A percentile compares a stretch with the other conserved stretches of the same genome.
These are phyloP conservation scores for Pseudonaja textilis DNA, from an alignment of 2,113 vertebrate genomes.

Conservation along the genomic window DNA sequence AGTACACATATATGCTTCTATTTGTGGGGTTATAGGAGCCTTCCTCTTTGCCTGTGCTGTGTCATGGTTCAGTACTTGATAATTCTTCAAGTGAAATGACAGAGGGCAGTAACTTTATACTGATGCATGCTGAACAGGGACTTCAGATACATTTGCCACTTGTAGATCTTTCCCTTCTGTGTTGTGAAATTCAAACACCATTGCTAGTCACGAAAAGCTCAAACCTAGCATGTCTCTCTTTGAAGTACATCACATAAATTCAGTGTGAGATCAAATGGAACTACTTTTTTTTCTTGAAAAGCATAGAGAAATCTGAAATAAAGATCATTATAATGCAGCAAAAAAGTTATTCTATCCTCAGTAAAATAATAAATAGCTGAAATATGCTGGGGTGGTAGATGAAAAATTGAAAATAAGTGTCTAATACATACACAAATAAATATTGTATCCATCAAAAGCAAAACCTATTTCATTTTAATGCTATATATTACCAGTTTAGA, in stretches of 20 bases:
- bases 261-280: conserved; percentile 13
- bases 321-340: neutral
- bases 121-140: neutral
- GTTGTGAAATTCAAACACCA: conserved; percentile 17
- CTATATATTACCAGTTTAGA: neutral
- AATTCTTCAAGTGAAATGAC: neutral
- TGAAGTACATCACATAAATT: conserved; percentile 28
- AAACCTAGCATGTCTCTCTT: conserved; percentile 2
- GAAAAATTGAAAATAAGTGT: neutral
- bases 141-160: neutral
- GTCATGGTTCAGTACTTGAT: neutral
- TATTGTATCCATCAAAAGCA: neutral
- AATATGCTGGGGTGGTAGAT: neutral
- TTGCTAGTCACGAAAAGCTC: conserved; percentile 20
- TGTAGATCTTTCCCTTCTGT: neutral
- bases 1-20: neutral
- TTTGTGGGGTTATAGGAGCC: neutral
- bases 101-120: neutral
- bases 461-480: neutral
- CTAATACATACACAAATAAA: neutral
- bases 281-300: neutral
- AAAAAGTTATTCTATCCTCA: neutral
- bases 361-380: neutral
- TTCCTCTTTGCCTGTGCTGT: neutral
- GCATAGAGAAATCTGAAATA: conserved; percentile 1